Percentiles rank a stretch among this genome's conserved stretches.
Evolutionary conservation across 2,797 vertebrate species (phyloP).

Genomic region (Picus viridis): DNA sequence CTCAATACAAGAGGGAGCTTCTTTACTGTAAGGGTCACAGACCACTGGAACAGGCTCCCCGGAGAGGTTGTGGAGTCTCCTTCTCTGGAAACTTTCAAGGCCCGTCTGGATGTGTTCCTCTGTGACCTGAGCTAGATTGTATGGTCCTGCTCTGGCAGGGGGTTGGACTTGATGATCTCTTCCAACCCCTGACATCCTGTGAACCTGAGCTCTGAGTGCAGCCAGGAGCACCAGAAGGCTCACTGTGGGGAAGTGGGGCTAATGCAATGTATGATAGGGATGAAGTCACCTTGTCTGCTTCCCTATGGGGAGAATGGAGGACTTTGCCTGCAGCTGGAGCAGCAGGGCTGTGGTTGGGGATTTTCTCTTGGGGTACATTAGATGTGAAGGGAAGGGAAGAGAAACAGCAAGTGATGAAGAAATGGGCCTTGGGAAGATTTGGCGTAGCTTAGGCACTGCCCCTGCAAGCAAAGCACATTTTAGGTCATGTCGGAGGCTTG

Average conservation of each 20-base stretch:
- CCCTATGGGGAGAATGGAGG: fast-evolving
- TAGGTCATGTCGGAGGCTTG: not conserved
- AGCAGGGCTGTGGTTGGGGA: not conserved
- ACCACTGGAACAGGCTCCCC: too few relatives aligned
- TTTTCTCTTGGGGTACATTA: not conserved
- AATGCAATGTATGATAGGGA: not conserved
- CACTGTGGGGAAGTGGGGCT: not conserved
- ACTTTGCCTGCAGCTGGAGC: not conserved
- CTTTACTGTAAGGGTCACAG: too few relatives aligned
- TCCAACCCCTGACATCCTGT: too few relatives aligned
- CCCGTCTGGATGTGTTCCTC: too few relatives aligned
- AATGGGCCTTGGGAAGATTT: not conserved
- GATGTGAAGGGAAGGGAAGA: not conserved
- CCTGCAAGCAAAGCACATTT: not conserved
- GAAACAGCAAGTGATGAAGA: not conserved
- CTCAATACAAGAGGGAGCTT: too few relatives aligned
- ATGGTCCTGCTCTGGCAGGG: too few relatives aligned
- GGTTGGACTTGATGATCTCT: too few relatives aligned
- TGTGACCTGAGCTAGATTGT: too few relatives aligned
- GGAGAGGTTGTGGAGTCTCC: too few relatives aligned
- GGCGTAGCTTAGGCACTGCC: not conserved
- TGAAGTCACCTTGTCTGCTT: not conserved
- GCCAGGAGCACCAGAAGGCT: not conserved
- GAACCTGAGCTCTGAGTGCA: not conserved
- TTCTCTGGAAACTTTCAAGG: too few relatives aligned